Conservation (phyloP, 2,797 vertebrate species). For the Hypotaenidia philippensis region DNA sequence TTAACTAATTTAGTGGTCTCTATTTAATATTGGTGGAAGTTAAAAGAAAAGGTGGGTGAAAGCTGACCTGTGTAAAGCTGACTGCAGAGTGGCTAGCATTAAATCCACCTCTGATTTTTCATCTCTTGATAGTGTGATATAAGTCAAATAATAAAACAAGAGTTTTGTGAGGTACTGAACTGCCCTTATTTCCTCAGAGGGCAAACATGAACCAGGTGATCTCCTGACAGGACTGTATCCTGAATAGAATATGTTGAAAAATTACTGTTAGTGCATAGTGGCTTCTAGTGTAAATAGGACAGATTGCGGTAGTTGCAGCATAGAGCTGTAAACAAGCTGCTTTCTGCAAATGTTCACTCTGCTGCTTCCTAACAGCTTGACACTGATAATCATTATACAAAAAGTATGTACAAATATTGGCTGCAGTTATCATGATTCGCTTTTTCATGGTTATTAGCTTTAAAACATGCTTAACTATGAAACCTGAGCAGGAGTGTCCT, state of each 20-base stretch:
- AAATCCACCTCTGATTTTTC: neutral
- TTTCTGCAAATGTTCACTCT: constrained; percentile 23
- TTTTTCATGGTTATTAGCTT: neutral
- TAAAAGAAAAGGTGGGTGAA: neutral
- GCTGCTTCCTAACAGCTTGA: constrained; percentile 21
- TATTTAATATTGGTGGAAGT: neutral
- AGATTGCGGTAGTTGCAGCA: constrained; percentile 42
- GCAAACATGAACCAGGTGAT: neutral
- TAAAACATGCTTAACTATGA: neutral
- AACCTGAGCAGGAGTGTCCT: neutral
- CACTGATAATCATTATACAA: neutral
- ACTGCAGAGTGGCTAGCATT: neutral
- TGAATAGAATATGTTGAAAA: neutral
- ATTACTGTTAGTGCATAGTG: neutral
- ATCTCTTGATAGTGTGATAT: neutral
- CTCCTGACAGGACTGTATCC: neutral
- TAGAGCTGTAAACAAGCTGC: constrained; percentile 24
- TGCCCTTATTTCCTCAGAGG: neutral
- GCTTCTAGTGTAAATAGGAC: neutral
- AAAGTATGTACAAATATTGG: neutral
- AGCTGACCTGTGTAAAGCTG: neutral
- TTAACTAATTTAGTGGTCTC: neutral
- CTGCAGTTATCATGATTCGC: neutral
- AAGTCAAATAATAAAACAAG: neutral
- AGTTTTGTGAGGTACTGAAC: neutral